Base-by-base conservation (phyloP, 2,888 invertebrate species). In the Sthenelais limicola region DNA sequence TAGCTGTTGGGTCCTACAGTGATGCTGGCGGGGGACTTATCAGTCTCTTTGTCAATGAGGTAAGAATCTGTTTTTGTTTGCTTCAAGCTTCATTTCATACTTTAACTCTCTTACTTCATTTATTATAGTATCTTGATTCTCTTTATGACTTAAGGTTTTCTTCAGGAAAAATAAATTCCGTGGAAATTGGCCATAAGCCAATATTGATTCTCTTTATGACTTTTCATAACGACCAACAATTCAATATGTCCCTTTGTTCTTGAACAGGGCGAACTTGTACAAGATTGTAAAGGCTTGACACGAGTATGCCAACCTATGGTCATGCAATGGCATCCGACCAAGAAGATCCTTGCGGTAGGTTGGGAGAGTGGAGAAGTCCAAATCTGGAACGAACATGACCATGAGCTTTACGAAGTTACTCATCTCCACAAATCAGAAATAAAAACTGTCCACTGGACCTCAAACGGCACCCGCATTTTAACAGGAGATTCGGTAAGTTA, bases 311-410 rank as follows among this genome's bases (percentile, higher is more conserved):
- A 81, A 49, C 84, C 83, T 0, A 80, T 83, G 1, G 77, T 80
- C n/a, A 73, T 85, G n/a, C 70, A 79, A 2, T 98, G 98, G 97
- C 97, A 98, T 88, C 96, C 97, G 0, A 92, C 92, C 68, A 91
- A 93, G 83, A 92, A 92, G 72, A 90, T 95, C 73, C 88, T 98
- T 68, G 93, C 93, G 0, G 93, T 93, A 51, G 96, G 95, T 3
- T 97, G 96, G 95, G 96, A 96, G 88, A 95, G 93, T 83, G 97
- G 97, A 28, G 95, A 96, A 84, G 90, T 98, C 4, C 91, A 92
- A 82, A 91, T 95, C 49, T 95, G 95, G 94, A 91, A 92, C 79
- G 92, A 92, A 69, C 81, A 82, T 30, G 87, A 86, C 43, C 81
- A 83, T 66, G 86, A 88, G 35, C 81, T 86, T 74, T 80, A 82